phyloP scores from a whole-genome alignment of 2,113 vertebrate genomes.

The Poecilia latipinna region DNA sequence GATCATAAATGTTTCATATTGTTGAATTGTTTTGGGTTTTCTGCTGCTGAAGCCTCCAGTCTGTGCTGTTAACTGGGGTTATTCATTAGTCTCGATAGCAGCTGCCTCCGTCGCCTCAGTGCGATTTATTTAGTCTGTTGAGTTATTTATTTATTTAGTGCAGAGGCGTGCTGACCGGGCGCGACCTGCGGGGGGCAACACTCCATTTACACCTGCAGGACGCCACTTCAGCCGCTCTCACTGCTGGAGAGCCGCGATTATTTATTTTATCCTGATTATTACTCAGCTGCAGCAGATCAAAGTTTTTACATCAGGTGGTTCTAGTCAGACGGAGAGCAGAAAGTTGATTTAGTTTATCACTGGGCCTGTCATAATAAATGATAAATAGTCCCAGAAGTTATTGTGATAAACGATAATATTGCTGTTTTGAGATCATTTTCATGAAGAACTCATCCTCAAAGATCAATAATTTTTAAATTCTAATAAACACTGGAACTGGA shows the following conservation, averaged over 20 bases:
- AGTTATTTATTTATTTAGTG: background rate
- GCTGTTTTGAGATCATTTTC: too few relatives aligned
- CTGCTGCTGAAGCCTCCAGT: slow-evolving; percentile 8
- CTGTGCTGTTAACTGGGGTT: slow-evolving; percentile 26
- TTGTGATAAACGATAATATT: too few relatives aligned
- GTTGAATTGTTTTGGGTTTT: background rate
- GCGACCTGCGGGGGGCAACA: slow-evolving; percentile 32
- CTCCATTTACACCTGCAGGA: slow-evolving; percentile 64
- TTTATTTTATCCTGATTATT: slow-evolving; percentile 8
- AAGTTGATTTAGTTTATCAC: background rate
- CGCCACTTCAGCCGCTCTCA: slow-evolving; percentile 46
- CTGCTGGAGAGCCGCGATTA: slow-evolving; percentile 8
- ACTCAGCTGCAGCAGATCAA: slow-evolving; percentile 9
- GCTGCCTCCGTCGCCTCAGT: background rate
- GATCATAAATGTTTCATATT: too few relatives aligned
- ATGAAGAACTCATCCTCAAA: too few relatives aligned
- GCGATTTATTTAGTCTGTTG: slow-evolving; percentile 6
- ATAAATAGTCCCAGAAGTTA: too few relatives aligned
- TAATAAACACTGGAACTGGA: too few relatives aligned
- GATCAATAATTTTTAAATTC: too few relatives aligned
- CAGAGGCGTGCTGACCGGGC: slow-evolving; percentile 41
- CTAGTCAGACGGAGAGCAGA: background rate
- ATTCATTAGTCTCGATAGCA: slow-evolving; percentile 44
- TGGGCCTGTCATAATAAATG: too few relatives aligned
- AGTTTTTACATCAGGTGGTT: slow-evolving; percentile 3